Conservation (phyloP, 1,140 invertebrate species). For the Nebria ingens region DNA sequence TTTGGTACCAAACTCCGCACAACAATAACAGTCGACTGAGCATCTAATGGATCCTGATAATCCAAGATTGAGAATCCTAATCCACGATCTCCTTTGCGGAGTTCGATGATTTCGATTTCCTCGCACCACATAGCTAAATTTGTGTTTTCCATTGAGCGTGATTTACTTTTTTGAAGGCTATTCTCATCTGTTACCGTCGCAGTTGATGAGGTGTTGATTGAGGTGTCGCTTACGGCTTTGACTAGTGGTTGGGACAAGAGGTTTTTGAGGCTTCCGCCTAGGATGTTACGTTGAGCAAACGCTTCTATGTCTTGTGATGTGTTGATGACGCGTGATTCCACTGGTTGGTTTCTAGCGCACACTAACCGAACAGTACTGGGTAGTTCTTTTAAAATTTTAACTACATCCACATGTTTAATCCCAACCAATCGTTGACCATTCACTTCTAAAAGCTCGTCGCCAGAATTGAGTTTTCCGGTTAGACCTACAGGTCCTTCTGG, state of each 20-base stretch:
- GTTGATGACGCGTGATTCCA: constrained; percentile 55
- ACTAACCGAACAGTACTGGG: constrained; percentile 74
- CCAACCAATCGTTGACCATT: constrained; percentile 81
- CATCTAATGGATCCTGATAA: constrained; percentile 84
- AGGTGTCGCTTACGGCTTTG: constrained; percentile 84
- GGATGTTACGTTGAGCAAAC: constrained; percentile 63
- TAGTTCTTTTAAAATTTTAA: constrained; percentile 79
- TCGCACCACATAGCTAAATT: constrained; percentile 88
- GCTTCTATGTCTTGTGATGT: constrained; percentile 64
- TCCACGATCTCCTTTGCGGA: constrained; percentile 81
- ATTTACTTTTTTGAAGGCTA: constrained; percentile 63
- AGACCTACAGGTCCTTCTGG: constrained; percentile 79
- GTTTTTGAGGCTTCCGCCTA: constrained; percentile 50
- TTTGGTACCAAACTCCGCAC: constrained; percentile 87
- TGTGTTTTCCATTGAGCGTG: constrained; percentile 82
- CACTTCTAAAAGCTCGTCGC: constrained; percentile 84
- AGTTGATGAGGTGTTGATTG: constrained; percentile 63
- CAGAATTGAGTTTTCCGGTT: constrained; percentile 66
- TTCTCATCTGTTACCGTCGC: constrained; percentile 40
- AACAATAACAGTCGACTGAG: constrained; percentile 84
- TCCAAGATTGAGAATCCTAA: constrained; percentile 92
- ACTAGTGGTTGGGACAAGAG: constrained; percentile 39
- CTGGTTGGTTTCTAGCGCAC: constrained; percentile 57
- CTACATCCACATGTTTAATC: constrained; percentile 79
- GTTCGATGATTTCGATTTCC: constrained; percentile 75